Evolutionary conservation across 1,140 invertebrate genomes (phyloP), one percentile per base, ranked within the genome.

Genomic region (Eumeta japonica): DNA sequence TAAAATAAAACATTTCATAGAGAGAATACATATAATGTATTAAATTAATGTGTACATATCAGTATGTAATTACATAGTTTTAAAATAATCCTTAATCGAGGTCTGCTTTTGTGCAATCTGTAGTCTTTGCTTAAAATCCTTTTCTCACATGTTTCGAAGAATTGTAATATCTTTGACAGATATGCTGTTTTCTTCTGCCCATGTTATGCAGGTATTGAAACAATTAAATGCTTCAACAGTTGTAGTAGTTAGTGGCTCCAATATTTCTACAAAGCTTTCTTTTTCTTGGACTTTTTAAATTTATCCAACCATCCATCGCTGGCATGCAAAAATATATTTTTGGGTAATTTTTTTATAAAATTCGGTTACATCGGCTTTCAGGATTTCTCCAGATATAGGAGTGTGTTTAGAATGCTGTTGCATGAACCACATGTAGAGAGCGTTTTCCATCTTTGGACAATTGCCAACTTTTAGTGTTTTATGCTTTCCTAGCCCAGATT

Each of bases 101-200:
- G 41, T 44, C 36, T 49, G 44, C 44, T 49, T 45, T 53, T 45
- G 37, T 28, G 37, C 44, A 50, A 46, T 39, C 44, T 46, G 31
- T 46, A 24, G 20, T 24, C 20, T n/a, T 48, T 44, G 43, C 28
- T 43, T 47, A 45, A 46, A 41, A 46, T 45, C 46, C 41, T 50
- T 54, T 52, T 54, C 50, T 50, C 45, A 42, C 45, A 52, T 46
- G 46, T 52, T 55, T 15, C 27, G 27, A 55, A 54, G 46, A 57
- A 52, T 52, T 48, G 48, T 48, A 44, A 50, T 49, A 55, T 55
- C 50, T 45, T 53, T 48, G 27, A 41, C 52, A 58, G 50, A 55
- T 43, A 55, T 41, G 43, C 43, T 43, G 45, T 58, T 56, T 58
- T 56, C 48, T 56, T 54, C 50, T 45, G 46, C 41, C 48, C 48